phyloP scores from a whole-genome alignment of 2,888 invertebrate species.

The Spisula subtruncata region DNA sequence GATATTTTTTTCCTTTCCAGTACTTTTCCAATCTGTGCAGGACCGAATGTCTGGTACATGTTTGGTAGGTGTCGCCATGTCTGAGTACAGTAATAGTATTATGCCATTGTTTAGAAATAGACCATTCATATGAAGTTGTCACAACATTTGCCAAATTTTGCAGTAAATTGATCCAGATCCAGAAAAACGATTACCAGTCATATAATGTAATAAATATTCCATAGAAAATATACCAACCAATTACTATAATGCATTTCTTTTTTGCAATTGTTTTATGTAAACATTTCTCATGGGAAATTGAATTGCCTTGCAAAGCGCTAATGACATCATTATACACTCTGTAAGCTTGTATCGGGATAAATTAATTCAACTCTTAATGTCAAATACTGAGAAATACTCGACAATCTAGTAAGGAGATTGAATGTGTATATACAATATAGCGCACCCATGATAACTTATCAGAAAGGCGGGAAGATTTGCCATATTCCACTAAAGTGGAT shows the following conservation, averaged over 20 bases:
- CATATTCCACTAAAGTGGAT: too few relatives aligned
- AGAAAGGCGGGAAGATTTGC: too few relatives aligned
- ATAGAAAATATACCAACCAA: neutral
- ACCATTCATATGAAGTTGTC: neutral
- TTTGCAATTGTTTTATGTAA: neutral
- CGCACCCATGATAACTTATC: too few relatives aligned
- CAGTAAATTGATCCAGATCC: neutral
- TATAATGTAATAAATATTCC: neutral
- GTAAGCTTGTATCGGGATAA: neutral
- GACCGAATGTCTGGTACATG: too few relatives aligned
- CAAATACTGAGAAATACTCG: neutral
- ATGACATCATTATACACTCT: neutral
- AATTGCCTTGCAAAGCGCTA: neutral
- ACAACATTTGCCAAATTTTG: neutral
- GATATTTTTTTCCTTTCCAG: too few relatives aligned
- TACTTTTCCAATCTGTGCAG: too few relatives aligned
- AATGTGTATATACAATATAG: too few relatives aligned
- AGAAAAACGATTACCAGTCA: neutral
- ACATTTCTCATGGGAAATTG: conserved; percentile 2
- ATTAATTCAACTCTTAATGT: neutral
- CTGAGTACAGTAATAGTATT: too few relatives aligned
- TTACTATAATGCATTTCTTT: neutral
- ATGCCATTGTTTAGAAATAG: too few relatives aligned
- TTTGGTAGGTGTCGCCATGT: too few relatives aligned
- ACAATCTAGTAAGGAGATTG: neutral